These are phyloP conservation scores for Leptothorax acervorum DNA, from an alignment of 2,888 invertebrate genomes.

Conservation along the genomic window DNA sequence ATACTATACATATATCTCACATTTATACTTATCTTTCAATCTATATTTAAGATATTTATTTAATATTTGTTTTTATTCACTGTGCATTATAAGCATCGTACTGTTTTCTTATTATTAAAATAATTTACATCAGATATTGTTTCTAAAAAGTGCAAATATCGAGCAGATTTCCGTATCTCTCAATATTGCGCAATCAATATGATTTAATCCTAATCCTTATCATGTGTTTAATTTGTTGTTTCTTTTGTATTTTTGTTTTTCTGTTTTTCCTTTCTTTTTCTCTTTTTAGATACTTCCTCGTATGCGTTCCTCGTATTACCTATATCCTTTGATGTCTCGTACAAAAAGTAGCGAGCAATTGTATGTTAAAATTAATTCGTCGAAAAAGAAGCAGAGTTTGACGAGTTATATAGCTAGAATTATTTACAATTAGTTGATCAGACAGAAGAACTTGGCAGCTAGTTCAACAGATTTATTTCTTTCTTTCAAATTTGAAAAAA, in stretches of 20 bases:
- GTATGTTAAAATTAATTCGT: slow-evolving; percentile 27
- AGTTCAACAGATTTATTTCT: neutral
- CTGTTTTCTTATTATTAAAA: neutral
- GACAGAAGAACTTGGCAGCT: neutral
- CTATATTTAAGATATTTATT: slow-evolving; percentile 55
- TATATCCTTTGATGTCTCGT: slow-evolving; percentile 29
- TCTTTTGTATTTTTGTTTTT: slow-evolving; percentile 14
- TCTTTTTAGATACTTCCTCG: slow-evolving; percentile 1
- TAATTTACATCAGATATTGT: slow-evolving; percentile 24
- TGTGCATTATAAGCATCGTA: neutral
- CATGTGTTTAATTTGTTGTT: slow-evolving; percentile 54
- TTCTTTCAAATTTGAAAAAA: slow-evolving; percentile 15
- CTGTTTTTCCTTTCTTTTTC: neutral
- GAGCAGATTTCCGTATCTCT: slow-evolving; percentile 70
- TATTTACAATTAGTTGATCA: neutral
- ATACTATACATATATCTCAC: neutral
- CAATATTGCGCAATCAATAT: slow-evolving; percentile 62
- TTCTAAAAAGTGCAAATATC: slow-evolving; percentile 32
- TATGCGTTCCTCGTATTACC: slow-evolving; percentile 42
- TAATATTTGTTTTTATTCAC: slow-evolving; percentile 54
- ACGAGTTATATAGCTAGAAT: neutral
- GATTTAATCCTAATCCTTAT: slow-evolving; percentile 55
- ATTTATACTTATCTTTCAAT: slow-evolving; percentile 8
- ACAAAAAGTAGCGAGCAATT: neutral
- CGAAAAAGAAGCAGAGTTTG: slow-evolving; percentile 5